Evolutionary conservation across 2,113 vertebrate genomes (phyloP).

Genomic region (Xenus cinereus): DNA sequence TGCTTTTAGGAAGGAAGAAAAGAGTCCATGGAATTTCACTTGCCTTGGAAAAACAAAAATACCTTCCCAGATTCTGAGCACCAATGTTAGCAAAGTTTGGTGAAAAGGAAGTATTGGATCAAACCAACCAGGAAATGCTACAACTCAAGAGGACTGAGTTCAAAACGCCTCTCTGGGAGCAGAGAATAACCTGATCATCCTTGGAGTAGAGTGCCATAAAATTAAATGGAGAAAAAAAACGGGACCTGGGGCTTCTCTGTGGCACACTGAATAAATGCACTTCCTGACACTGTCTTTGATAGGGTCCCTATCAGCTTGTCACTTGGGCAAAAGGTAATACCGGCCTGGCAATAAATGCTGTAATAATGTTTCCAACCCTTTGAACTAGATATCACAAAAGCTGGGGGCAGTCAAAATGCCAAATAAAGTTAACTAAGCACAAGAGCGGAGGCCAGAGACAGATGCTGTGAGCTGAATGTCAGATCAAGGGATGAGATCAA

Average conservation of each 20-base stretch:
- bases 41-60: constrained; percentile 36
- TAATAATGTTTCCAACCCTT: background rate
- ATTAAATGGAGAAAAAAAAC: background rate
- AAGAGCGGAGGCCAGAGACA: constrained; percentile 1
- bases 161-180: background rate
- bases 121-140: background rate
- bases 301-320: background rate
- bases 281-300: background rate
- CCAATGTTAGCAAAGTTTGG: background rate
- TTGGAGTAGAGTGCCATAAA: background rate
- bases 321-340: background rate
- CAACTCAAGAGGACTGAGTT: background rate
- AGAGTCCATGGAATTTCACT: constrained; percentile 64
- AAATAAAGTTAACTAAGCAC: constrained; percentile 10
- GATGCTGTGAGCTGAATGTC: background rate
- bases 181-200: background rate
- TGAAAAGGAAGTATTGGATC: background rate
- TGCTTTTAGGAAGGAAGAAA: constrained; percentile 69
- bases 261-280: background rate
- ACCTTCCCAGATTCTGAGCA: background rate
- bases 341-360: background rate
- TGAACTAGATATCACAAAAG: constrained; percentile 22
- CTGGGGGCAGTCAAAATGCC: constrained; percentile 13
- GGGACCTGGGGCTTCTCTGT: background rate
- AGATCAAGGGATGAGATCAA: constrained; percentile 10